phyloP scores from a whole-genome alignment of 2,888 invertebrate species.

The Metopia argyrocephala region DNA sequence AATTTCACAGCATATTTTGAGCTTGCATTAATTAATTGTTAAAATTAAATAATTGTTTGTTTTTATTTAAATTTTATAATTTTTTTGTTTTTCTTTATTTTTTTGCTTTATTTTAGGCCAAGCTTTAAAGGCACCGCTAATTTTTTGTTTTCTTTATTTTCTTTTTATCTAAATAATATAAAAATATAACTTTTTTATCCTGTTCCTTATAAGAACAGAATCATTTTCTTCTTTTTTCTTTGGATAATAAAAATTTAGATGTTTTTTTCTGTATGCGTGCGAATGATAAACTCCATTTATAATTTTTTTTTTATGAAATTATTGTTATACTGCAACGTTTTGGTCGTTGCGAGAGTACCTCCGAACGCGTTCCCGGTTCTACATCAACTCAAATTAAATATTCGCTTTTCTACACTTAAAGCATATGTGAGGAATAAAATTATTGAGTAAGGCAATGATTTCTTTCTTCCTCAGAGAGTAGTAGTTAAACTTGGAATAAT shows the following conservation, averaged over 20 bases:
- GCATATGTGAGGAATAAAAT: conserved; percentile 31
- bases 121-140: conserved; percentile 60
- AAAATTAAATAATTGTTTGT: background rate
- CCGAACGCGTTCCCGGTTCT: conserved; percentile 70
- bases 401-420: conserved; percentile 56
- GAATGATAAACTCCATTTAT: conserved; percentile 45
- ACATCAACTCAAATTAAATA: conserved; percentile 69
- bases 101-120: conserved; percentile 35
- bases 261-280: conserved; percentile 54
- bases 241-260: conserved; percentile 9
- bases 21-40: no score
- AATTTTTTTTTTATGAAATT: conserved; percentile 40
- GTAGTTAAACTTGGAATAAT: conserved; percentile 35
- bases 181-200: background rate
- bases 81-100: background rate
- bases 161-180: conserved; percentile 14
- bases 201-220: background rate
- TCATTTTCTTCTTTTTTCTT: conserved; percentile 20
- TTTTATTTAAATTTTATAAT: background rate
- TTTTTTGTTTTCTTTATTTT: conserved; percentile 18
- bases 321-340: conserved; percentile 47
- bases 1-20: background rate
- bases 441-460: conserved; percentile 63
- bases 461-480: conserved; percentile 53
- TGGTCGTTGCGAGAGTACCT: conserved; percentile 65